Conservation (phyloP, 2,888 invertebrate species). For the Epinotia demarniana region DNA sequence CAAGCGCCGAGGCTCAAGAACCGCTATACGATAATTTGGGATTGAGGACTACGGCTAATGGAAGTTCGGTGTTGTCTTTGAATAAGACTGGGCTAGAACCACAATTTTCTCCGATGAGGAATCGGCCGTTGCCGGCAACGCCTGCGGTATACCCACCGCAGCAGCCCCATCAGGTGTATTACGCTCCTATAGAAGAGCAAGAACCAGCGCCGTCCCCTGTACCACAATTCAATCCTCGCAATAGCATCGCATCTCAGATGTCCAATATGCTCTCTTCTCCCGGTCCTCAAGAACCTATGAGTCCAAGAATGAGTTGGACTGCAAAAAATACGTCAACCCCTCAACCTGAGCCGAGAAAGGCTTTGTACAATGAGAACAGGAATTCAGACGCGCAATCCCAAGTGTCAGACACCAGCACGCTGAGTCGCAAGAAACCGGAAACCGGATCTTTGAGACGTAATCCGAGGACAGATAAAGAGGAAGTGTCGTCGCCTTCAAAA, state of each 20-base stretch:
- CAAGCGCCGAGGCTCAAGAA: constrained; percentile 85
- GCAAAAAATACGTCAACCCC: constrained; percentile 80
- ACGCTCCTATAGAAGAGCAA: constrained; percentile 83
- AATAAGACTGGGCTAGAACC: constrained; percentile 87
- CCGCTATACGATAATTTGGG: constrained; percentile 95
- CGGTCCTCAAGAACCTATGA: constrained; percentile 80
- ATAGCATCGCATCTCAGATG: constrained; percentile 81
- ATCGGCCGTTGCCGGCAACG: constrained; percentile 87
- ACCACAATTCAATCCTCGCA: constrained; percentile 73
- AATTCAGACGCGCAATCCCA: constrained; percentile 67
- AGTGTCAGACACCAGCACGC: constrained; percentile 69
- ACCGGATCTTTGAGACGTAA: constrained; percentile 77
- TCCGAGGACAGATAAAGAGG: constrained; percentile 68
- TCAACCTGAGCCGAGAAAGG: constrained; percentile 76
- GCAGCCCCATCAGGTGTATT: constrained; percentile 76
- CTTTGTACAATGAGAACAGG: constrained; percentile 71
- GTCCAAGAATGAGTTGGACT: constrained; percentile 80
- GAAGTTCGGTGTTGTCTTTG: constrained; percentile 91
- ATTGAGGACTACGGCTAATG: constrained; percentile 92
- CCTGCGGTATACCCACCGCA: constrained; percentile 77
- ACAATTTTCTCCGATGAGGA: constrained; percentile 85
- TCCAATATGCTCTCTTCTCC: constrained; percentile 79
- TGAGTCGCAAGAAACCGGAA: constrained; percentile 82
- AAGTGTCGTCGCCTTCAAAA: constrained; percentile 70
- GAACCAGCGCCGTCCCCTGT: constrained; percentile 81